Conservation (phyloP, 2,797 vertebrate genomes). For the Dromococcyx pavoninus region DNA sequence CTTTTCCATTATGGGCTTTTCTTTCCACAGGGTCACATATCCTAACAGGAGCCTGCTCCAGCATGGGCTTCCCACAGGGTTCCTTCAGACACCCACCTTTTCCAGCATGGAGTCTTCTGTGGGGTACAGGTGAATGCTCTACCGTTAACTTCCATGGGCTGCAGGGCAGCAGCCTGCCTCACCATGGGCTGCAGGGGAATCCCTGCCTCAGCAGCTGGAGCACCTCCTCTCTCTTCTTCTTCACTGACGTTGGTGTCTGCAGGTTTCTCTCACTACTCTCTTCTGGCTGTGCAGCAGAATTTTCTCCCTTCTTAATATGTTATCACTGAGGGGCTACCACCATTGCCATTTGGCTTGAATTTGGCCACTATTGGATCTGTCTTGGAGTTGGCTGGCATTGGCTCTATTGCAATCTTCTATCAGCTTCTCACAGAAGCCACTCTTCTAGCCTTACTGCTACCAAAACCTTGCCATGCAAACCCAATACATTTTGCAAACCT, state of each 20-base stretch:
- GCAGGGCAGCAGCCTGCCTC: background rate
- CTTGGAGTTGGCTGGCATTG: background rate
- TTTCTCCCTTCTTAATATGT: background rate
- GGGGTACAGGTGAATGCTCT: background rate
- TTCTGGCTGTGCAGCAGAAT: background rate
- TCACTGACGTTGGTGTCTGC: background rate
- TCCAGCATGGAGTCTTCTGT: accelerated
- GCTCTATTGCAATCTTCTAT: background rate
- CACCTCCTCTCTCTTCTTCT: background rate
- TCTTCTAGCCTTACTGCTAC: background rate
- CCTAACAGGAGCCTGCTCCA: background rate
- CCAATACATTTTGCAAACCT: background rate
- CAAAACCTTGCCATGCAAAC: background rate
- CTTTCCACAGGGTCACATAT: background rate
- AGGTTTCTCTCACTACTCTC: background rate
- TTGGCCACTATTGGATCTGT: accelerated
- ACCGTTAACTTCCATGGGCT: background rate
- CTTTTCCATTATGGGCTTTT: background rate
- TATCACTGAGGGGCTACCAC: background rate
- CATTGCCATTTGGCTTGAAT: accelerated
- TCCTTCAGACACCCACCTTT: background rate
- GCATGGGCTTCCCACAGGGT: accelerated
- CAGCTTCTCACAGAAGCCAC: background rate
- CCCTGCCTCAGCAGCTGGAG: background rate
- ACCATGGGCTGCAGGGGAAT: background rate